phyloP scores from a whole-genome alignment of 2,888 invertebrate species.

The Hypena proboscidalis region DNA sequence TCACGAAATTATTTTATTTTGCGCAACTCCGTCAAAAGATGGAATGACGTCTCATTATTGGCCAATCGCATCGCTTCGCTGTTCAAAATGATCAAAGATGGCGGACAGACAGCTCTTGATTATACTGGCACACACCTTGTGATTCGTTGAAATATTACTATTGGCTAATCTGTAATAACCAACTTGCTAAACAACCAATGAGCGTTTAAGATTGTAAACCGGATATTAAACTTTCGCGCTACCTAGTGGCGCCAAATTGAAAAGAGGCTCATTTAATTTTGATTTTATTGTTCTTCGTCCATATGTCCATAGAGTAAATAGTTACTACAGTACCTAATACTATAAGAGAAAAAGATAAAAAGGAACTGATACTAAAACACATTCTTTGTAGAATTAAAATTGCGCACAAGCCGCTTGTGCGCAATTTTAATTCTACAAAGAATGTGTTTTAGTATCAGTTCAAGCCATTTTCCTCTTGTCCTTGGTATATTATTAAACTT shows the following conservation, averaged over 20 bases:
- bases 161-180: constrained; percentile 54
- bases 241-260: constrained; percentile 51
- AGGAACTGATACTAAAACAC: too few species aligned
- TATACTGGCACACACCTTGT: constrained; percentile 49
- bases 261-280: constrained; percentile 29
- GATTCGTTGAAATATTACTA: constrained; percentile 64
- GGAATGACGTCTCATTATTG: constrained; percentile 70
- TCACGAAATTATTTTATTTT: constrained; percentile 72
- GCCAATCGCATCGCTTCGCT: constrained; percentile 68
- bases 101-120: constrained; percentile 60
- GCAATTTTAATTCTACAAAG: too few species aligned
- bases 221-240: constrained; percentile 59
- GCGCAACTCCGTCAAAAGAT: constrained; percentile 81
- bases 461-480: too few species aligned
- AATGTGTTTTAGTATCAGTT: too few species aligned
- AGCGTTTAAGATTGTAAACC: constrained; percentile 31
- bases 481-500: too few species aligned
- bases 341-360: too few species aligned
- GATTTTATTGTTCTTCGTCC: too few species aligned
- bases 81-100: constrained; percentile 72
- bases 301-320: too few species aligned
- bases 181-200: constrained; percentile 53
- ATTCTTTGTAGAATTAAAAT: too few species aligned
- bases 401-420: too few species aligned
- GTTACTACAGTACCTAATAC: too few species aligned